A percentile compares a stretch with the other conserved stretches of the same genome.
Conservation (phyloP, 2,113 vertebrate species). For the Hirundichthys speculiger region DNA sequence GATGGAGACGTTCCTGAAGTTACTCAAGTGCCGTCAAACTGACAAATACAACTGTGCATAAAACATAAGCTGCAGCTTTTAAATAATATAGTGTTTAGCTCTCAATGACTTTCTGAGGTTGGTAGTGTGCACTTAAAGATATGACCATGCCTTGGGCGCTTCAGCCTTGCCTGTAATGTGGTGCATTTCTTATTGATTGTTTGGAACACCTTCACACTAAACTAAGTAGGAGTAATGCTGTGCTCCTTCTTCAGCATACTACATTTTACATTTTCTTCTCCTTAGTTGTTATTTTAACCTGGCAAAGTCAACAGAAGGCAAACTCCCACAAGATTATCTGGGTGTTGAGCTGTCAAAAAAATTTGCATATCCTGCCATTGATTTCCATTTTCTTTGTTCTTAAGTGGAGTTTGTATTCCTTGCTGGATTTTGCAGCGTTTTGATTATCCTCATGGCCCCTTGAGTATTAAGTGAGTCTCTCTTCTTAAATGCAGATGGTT, state of each 20-base stretch:
- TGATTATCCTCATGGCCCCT: constrained; percentile 65
- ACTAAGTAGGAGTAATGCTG: constrained; percentile 65
- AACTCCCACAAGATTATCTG: constrained; percentile 67
- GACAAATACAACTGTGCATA: constrained; percentile 71
- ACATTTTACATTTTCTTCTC: constrained; percentile 36
- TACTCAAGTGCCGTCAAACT: constrained; percentile 79
- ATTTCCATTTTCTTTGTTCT: constrained; percentile 77
- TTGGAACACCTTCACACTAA: constrained; percentile 65
- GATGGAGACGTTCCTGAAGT: constrained; percentile 82
- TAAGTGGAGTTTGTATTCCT: constrained; percentile 70
- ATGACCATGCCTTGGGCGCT: constrained; percentile 53
- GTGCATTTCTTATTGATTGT: constrained; percentile 68
- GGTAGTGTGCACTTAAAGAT: constrained; percentile 49
- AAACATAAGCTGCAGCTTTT: constrained; percentile 23
- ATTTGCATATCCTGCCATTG: constrained; percentile 75
- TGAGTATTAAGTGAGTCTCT: constrained; percentile 63
- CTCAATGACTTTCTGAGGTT: constrained; percentile 55
- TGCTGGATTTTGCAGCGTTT: constrained; percentile 56
- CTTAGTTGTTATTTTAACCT: constrained; percentile 67
- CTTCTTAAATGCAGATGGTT: constrained; percentile 62
- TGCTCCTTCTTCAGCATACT: constrained; percentile 51
- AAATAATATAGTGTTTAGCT: constrained; percentile 51
- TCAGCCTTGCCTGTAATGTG: constrained; percentile 41
- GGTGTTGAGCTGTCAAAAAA: constrained; percentile 64
- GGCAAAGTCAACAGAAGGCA: constrained; percentile 54